phyloP scores from a whole-genome alignment of 2,888 invertebrate species.

The Scaptomyza caliginosa region DNA sequence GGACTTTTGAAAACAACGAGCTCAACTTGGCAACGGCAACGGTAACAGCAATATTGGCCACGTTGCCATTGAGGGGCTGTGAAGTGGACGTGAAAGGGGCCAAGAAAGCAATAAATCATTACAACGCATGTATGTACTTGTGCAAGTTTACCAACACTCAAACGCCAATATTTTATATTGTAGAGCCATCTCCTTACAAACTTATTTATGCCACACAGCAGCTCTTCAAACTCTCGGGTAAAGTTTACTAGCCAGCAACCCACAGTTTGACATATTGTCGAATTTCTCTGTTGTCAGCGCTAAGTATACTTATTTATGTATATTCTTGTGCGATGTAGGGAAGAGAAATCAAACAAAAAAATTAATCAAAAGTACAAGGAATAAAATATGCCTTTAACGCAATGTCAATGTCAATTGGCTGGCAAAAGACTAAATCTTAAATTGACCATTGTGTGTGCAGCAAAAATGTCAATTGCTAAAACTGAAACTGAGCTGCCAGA shows the following conservation, averaged over 20 bases:
- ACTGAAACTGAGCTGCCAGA: constrained; percentile 50
- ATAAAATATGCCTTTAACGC: constrained; percentile 21
- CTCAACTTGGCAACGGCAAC: constrained; percentile 38
- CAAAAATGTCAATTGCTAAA: constrained; percentile 61
- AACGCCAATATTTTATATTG: neutral
- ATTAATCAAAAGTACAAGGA: neutral
- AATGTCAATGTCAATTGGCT: constrained; percentile 56
- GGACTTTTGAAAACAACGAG: constrained; percentile 63
- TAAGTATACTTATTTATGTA: constrained; percentile 3
- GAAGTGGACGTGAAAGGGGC: neutral
- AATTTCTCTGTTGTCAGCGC: constrained; percentile 58
- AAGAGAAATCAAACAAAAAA: neutral
- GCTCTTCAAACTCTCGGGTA: constrained; percentile 71
- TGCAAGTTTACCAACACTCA: constrained; percentile 57
- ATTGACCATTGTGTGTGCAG: constrained; percentile 24
- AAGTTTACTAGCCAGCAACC: constrained; percentile 64
- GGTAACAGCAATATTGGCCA: constrained; percentile 24
- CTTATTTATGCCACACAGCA: constrained; percentile 72
- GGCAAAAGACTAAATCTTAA: constrained; percentile 53
- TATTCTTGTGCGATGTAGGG: neutral
- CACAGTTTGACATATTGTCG: constrained; percentile 78
- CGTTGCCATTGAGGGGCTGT: constrained; percentile 34
- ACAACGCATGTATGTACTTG: constrained; percentile 74
- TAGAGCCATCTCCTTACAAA: constrained; percentile 34
- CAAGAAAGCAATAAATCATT: constrained; percentile 74